Evolutionary conservation across 2,797 vertebrate species (phyloP), one percentile per base, ranked within the genome.

Genomic region (Lagorchestes hirsutus): DNA sequence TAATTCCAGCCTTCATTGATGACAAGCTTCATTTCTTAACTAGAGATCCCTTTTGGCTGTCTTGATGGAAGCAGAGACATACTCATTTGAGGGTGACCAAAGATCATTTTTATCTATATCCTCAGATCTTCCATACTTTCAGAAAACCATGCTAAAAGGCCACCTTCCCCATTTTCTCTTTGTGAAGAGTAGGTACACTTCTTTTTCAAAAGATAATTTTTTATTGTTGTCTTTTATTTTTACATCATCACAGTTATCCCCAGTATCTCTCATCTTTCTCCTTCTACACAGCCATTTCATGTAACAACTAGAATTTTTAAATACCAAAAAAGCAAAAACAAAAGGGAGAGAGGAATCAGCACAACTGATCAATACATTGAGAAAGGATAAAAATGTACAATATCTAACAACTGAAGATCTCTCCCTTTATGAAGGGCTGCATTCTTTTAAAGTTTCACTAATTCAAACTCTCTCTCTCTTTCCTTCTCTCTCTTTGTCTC

Each of bases 1-100:
- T 97, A 97, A 98, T 97, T 96, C 92, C 95, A 97, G 54, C 28
- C 96, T 95, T 97, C 95, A 74, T 90, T 92, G 87, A 94, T 95
- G 95, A 97, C 22, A 96, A 97, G 54, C 1, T 94, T 58, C 24
- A 90, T 94, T 67, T 96, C 94, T 91, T 90, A 95, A 95, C 94
- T 94, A 97, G 94, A 97, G 90, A 67, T 57, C 55, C n/a, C 27
- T 92, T 95, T 34, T 6, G 14, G 14, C 31, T 96, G 27, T 4
- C 93, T 97, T 96, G 95, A 74, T 0, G 91, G 0, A 55, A 97
- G 97, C 8, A 92, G 0, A 97, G 28, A 10, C 24, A 92, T 54
- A 93, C 34, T 54, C 90, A 90, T 95, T 97, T 97, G 67, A 96
- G 94, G 59, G 93, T 95, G 28, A 74, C 24, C 95, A 97, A 94